Evolutionary conservation across 1,140 invertebrate genomes (phyloP), one percentile per base, ranked within the genome.

Genomic region (Zaprionus nigranus): DNA sequence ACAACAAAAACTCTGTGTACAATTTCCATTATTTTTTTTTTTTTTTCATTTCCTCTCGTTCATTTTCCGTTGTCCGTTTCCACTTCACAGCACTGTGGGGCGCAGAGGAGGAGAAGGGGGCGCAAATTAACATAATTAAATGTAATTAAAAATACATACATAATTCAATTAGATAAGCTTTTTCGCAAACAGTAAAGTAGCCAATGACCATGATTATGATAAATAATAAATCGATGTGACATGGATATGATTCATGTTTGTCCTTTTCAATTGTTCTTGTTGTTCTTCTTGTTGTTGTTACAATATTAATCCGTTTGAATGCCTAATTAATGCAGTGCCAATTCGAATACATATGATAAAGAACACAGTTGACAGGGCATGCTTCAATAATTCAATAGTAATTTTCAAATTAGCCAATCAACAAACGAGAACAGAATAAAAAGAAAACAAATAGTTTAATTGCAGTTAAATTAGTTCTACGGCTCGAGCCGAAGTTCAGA

Each of bases 301-400:
- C 26, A 9, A 26, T 71, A 22, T 40, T 34, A 28, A 58, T 56
- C 7, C 11, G 61, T 30, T 57, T 75, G 62, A 53, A 60, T 65
- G 22, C 13, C 53, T 34, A 58, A 58, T 57, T 28, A 58, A 75
- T 64, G 60, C 34, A 40, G 83, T 87, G 84, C 84, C 84, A 84
- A 88, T 87, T 77, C 62, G 24, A 75, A 46, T 57, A 75, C 60
- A 71, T 43, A 17, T 3, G 40, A 46, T 17, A 17, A n/a, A 46
- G 38, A 30, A 81, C 30, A 77, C 74, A 84, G 71, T 85, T 72
- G 66, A 34, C 30, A 82, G 81, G 79, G 71, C 82, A 87, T 87
- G 85, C 84, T 73, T 64, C 36, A 79, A 80, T 51, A 83, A 64
- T 76, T 78, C 75, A 20, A 7, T 59, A 60, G 59, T 84, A 65